A percentile compares a stretch with the other conserved stretches of the same genome.
Evolutionary conservation across 2,113 vertebrate species (phyloP).

Genomic region (Climacteris rufus): DNA sequence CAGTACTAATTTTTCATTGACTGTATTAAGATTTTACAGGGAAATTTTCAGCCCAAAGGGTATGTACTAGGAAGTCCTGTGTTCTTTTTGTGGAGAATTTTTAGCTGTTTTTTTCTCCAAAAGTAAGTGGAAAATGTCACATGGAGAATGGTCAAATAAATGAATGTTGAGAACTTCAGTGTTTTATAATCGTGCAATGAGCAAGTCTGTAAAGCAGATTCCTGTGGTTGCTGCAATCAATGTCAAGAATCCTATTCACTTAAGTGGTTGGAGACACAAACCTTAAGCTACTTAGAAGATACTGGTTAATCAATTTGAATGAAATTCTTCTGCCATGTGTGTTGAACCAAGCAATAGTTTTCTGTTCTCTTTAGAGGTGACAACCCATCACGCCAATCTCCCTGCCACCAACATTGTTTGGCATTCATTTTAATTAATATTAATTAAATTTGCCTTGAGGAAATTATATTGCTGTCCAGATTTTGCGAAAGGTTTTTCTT

Average conservation of each 20-base stretch:
- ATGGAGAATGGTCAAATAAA: neutral
- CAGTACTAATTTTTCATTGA: neutral
- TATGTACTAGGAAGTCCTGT: neutral
- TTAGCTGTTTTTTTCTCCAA: neutral
- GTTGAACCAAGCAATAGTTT: neutral
- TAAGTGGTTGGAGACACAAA: neutral
- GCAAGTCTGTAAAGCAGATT: neutral
- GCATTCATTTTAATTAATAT: neutral
- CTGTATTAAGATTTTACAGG: neutral
- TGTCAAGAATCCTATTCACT: neutral
- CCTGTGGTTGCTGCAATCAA: neutral
- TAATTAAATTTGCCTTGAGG: constrained; percentile 10
- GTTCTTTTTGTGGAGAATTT: neutral
- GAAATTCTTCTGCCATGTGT: neutral
- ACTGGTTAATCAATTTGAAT: neutral
- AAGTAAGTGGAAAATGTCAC: neutral
- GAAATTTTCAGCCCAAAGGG: neutral
- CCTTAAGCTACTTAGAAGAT: neutral
- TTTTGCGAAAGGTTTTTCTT: neutral
- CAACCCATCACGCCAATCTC: neutral
- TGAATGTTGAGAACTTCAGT: neutral
- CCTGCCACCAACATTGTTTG: neutral
- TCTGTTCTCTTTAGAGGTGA: neutral
- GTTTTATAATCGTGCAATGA: neutral
- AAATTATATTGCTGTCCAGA: neutral